Conservation (phyloP, 2,888 invertebrate genomes). For the Caenorhabditis sp. region DNA sequence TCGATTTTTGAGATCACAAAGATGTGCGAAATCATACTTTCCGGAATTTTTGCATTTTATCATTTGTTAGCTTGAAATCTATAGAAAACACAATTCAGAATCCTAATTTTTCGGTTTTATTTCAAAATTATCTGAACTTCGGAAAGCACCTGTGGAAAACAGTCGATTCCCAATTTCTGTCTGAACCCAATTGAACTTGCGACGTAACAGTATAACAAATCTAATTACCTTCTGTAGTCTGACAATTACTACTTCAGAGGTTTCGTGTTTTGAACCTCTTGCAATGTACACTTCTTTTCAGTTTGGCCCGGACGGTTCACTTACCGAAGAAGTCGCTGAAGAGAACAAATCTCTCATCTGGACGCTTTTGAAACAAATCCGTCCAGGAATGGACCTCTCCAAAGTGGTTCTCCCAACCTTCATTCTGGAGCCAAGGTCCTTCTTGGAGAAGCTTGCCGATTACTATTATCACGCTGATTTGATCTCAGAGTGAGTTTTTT, state of each 20-base stretch:
- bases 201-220: too few species aligned
- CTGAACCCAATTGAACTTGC: too few species aligned
- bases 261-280: not conserved
- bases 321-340: constrained; percentile 94
- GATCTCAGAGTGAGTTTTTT: constrained; percentile 88
- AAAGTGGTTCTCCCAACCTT: constrained; percentile 98
- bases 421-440: constrained; percentile 95
- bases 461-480: constrained; percentile 97
- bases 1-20: too few species aligned
- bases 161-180: too few species aligned
- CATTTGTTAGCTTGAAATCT: too few species aligned
- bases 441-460: constrained; percentile 99
- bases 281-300: constrained; percentile 46
- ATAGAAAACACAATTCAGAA: too few species aligned
- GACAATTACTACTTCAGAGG: not conserved
- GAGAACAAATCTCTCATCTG: constrained; percentile 96
- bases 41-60: too few species aligned
- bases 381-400: constrained; percentile 96
- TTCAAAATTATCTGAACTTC: too few species aligned
- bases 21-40: too few species aligned
- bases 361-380: constrained; percentile 94
- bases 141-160: too few species aligned
- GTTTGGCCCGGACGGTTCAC: constrained; percentile 84
- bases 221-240: not conserved
- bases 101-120: too few species aligned